These are phyloP conservation scores for Notothenia coriiceps DNA, from an alignment of 2,113 vertebrate genomes.

Conservation along the genomic window DNA sequence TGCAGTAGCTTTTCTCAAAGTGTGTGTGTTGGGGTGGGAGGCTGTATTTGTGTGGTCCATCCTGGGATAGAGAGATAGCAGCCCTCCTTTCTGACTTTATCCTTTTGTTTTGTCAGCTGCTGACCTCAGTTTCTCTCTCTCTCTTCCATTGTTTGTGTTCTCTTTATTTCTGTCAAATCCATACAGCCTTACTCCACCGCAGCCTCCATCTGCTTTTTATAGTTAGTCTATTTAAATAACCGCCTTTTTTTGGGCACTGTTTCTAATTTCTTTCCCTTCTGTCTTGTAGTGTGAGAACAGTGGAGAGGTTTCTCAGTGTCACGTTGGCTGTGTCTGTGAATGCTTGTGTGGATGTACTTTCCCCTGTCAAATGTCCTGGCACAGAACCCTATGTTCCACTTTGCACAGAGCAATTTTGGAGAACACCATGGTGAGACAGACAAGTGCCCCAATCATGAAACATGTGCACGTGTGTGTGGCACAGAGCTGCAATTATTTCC, in stretches of 20 bases:
- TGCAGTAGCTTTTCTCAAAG: slow-evolving; percentile 57
- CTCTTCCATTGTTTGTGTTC: slow-evolving; percentile 59
- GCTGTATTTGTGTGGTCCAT: slow-evolving; percentile 54
- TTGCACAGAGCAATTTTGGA: slow-evolving; percentile 23
- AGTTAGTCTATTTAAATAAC: slow-evolving; percentile 14
- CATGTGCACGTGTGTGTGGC: background rate
- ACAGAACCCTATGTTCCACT: slow-evolving; percentile 34
- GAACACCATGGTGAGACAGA: slow-evolving; percentile 5
- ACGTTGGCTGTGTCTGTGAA: slow-evolving; percentile 4
- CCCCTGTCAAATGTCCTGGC: slow-evolving; percentile 36
- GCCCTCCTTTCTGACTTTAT: slow-evolving; percentile 69
- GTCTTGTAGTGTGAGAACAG: slow-evolving; percentile 31
- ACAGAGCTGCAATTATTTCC: slow-evolving; percentile 1
- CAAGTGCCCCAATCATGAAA: slow-evolving; percentile 13
- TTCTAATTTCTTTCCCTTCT: slow-evolving; percentile 19
- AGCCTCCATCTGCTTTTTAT: slow-evolving; percentile 29
- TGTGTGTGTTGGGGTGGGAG: slow-evolving; percentile 36
- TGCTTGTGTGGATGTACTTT: slow-evolving; percentile 24
- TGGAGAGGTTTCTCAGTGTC: slow-evolving; percentile 16
- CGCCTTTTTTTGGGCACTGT: background rate
- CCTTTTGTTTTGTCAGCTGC: slow-evolving; percentile 81
- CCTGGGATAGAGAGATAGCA: slow-evolving; percentile 70
- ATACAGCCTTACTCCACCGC: slow-evolving; percentile 22
- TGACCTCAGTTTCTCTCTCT: slow-evolving; percentile 56
- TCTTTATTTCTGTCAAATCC: slow-evolving; percentile 50